Evolutionary conservation across 2,888 invertebrate genomes (phyloP), one percentile per base, ranked within the genome.

Genomic region (Agrotis clavis): DNA sequence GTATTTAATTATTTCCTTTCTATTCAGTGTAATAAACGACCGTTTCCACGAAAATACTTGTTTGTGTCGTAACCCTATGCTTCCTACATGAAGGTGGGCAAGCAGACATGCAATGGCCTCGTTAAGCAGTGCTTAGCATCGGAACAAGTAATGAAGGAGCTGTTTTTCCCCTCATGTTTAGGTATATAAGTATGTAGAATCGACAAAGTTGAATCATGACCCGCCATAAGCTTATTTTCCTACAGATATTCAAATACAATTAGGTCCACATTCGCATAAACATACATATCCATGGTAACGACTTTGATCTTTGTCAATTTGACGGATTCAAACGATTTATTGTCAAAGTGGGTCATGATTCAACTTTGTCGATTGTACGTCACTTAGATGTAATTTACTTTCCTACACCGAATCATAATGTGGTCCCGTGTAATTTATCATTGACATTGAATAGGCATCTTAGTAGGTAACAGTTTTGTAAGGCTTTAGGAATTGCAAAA

Each of bases 91-190:
- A 63, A 19, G 18, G 35, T 35, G 13, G 54, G 64, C 64, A 61
- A 74, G 72, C 64, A 77, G 57, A 79, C 86, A 85, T 83, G 85
- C 85, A 74, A 85, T 84, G 57, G 56, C 35, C 56, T 81, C 86
- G 73, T 85, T 84, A 85, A 61, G 41, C 71, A 67, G 21, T 19
- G 41, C 35, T n/a, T 13, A 48, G 59, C 54, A 65, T 63, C 69
- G 59, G 67, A 71, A 48, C 41, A 45, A 19, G 67, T 68, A 77
- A 78, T 70, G 47, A 67, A 72, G 61, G 47, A 48, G 51, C 59
- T 64, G 21, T 61, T n/a, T 60, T 74, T 65, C 11, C 35, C 54
- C 1, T 41, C 14, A 59, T 66, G 30, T 18, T 66, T 41, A 35
- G 56, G 30, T 57, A 64, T 57, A 47, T 53, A 64, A 59, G 67